These are phyloP conservation scores for Subanguina moxae DNA, from an alignment of 1,140 invertebrate species.

Conservation along the genomic window DNA sequence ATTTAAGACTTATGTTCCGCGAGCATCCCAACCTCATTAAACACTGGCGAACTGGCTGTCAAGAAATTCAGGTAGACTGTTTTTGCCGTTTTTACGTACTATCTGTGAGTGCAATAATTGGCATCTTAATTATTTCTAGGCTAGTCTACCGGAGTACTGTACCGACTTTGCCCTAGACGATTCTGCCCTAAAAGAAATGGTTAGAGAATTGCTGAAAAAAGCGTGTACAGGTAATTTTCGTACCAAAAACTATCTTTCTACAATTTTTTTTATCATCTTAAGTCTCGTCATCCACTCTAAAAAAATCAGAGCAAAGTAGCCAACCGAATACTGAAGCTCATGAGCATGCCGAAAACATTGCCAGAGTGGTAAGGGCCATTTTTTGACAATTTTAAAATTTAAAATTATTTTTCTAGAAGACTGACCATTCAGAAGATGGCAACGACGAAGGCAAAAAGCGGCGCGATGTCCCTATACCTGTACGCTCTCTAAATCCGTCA, in stretches of 20 bases:
- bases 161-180: slow-evolving; percentile 48
- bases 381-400: not conserved
- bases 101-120: not conserved
- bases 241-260: not conserved
- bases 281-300: not conserved
- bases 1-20: slow-evolving; percentile 33
- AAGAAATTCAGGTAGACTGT: slow-evolving; percentile 45
- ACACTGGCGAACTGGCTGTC: slow-evolving; percentile 49
- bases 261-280: not conserved
- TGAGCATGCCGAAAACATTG: not conserved
- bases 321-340: not conserved
- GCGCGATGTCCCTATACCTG: not conserved
- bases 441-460: not conserved
- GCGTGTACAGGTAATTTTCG: not conserved
- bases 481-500: not conserved
- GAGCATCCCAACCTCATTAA: slow-evolving; percentile 49
- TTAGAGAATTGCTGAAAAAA: slow-evolving; percentile 39
- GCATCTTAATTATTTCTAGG: slow-evolving; percentile 28
- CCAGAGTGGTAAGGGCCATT: not conserved
- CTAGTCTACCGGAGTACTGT: slow-evolving; percentile 44
- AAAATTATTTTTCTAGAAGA: not conserved
- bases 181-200: slow-evolving; percentile 38
- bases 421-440: not conserved
- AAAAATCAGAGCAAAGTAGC: not conserved
- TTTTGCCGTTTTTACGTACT: not conserved